A percentile compares a stretch with the other conserved stretches of the same genome.
Conservation (phyloP, 2,888 invertebrate species). For the Ochropacha duplaris region DNA sequence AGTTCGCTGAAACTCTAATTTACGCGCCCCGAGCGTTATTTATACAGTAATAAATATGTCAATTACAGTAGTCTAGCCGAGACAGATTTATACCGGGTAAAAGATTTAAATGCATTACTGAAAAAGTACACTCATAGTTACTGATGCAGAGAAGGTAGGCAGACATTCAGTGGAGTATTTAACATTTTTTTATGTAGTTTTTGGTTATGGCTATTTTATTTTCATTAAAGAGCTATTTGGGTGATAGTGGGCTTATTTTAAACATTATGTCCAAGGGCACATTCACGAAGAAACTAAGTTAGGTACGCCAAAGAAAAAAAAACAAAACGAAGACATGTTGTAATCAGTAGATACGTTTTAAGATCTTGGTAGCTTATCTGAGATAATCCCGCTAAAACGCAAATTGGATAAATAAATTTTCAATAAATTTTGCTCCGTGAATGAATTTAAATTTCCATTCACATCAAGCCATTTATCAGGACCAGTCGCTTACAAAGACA, state of each 20-base stretch:
- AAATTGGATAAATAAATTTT: too few species aligned
- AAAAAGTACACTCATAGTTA: constrained; percentile 1
- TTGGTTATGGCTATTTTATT: too few species aligned
- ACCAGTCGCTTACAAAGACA: neutral
- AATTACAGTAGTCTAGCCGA: constrained; percentile 54
- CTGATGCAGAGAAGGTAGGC: neutral
- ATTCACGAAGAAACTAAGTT: too few species aligned
- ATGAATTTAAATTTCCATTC: neutral
- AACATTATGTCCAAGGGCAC: too few species aligned
- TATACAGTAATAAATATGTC: constrained; percentile 66
- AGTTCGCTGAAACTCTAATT: constrained; percentile 59
- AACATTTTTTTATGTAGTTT: too few species aligned
- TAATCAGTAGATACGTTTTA: too few species aligned
- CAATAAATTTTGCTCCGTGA: neutral
- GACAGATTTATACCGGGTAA: constrained; percentile 49
- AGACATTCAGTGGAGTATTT: neutral
- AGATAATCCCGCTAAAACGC: too few species aligned
- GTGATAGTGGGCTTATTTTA: too few species aligned
- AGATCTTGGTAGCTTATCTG: too few species aligned
- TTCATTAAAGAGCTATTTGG: too few species aligned
- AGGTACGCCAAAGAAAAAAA: too few species aligned
- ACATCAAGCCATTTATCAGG: neutral
- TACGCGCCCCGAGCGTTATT: constrained; percentile 57
- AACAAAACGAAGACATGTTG: too few species aligned
- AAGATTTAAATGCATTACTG: neutral